Percentiles rank a stretch among this genome's conserved stretches.
These are phyloP conservation scores for Cuculus canorus DNA, from an alignment of 2,797 vertebrate genomes.

Conservation along the genomic window DNA sequence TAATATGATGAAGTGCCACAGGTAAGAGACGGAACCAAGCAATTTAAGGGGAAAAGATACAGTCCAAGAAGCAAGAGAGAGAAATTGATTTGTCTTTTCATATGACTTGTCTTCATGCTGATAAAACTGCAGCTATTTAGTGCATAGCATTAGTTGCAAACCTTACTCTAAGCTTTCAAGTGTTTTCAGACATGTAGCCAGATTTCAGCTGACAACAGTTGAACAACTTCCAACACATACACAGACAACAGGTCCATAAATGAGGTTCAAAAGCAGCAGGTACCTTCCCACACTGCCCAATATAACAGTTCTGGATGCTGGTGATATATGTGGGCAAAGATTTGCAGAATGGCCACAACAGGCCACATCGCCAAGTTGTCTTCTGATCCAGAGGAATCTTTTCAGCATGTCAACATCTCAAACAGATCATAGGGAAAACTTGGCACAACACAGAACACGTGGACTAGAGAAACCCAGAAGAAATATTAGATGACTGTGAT, in stretches of 20 bases:
- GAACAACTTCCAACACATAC: neutral
- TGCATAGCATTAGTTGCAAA: neutral
- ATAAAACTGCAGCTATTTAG: neutral
- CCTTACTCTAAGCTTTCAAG: neutral
- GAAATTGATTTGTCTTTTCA: neutral
- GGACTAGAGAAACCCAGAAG: neutral
- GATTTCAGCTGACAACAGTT: neutral
- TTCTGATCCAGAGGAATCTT: neutral
- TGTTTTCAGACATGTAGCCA: neutral
- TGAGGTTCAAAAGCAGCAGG: neutral
- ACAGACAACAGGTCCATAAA: neutral
- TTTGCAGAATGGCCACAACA: neutral
- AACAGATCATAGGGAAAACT: neutral
- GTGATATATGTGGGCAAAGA: neutral
- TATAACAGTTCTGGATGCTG: neutral
- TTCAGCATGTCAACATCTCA: neutral
- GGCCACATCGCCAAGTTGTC: neutral
- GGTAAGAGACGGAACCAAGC: neutral
- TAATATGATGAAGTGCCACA: neutral
- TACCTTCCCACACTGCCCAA: neutral
- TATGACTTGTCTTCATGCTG: neutral
- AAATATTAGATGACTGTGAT: neutral
- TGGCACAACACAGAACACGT: neutral
- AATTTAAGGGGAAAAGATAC: neutral
- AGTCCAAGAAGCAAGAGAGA: neutral